These are phyloP conservation scores for Chlamydotis undulata DNA, from an alignment of 2,113 vertebrate species.

Conservation along the genomic window DNA sequence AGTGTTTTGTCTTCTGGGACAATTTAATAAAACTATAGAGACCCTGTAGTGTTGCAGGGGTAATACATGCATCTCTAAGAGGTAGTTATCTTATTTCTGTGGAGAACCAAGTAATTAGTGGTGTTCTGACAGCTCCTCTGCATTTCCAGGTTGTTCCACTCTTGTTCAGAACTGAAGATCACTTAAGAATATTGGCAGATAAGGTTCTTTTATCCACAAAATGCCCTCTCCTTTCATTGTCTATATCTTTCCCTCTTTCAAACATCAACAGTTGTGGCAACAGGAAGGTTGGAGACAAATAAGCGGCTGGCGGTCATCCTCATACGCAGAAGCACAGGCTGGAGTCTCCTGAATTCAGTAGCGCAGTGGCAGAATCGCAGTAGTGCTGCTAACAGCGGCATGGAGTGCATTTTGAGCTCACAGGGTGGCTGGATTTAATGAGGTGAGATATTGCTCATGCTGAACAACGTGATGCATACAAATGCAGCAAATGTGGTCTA, in stretches of 20 bases:
- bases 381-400: background rate
- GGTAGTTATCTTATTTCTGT: background rate
- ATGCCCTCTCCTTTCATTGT: background rate
- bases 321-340: background rate
- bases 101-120: background rate
- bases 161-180: background rate
- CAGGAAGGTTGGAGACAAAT: background rate
- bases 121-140: background rate
- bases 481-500: background rate
- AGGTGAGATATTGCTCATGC: background rate
- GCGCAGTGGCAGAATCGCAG: background rate
- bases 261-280: background rate
- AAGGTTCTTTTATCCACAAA: background rate
- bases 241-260: background rate
- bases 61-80: background rate
- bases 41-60: background rate
- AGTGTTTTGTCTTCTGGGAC: background rate
- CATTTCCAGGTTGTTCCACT: background rate
- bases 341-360: background rate
- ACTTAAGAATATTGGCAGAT: background rate
- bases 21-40: background rate
- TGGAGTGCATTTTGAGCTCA: background rate
- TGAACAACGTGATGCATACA: background rate
- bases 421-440: constrained; percentile 16
- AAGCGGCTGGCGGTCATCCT: constrained; percentile 8